Conservation (phyloP, 1,140 invertebrate species). For the Euschistus heros region DNA sequence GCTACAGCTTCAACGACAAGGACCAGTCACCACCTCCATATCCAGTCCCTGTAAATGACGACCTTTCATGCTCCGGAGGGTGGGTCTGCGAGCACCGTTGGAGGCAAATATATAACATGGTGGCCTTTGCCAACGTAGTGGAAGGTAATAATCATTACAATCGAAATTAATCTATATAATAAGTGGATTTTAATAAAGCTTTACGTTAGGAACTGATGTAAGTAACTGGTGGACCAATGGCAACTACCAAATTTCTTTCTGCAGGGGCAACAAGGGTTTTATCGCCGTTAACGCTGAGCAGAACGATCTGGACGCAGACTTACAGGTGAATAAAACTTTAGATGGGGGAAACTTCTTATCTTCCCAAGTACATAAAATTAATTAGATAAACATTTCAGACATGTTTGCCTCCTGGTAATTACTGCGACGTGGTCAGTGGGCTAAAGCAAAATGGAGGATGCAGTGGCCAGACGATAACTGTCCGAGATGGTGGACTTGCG, state of each 20-base stretch:
- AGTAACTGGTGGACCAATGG: conserved; percentile 63
- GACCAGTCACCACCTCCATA: conserved; percentile 53
- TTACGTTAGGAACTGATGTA: too few species aligned
- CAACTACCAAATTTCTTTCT: conserved; percentile 65
- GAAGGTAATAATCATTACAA: too few species aligned
- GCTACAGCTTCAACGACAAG: too few species aligned
- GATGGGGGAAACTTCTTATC: too few species aligned
- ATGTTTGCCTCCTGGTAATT: conserved; percentile 60
- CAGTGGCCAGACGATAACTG: too few species aligned
- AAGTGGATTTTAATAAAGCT: too few species aligned
- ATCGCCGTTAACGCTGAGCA: conserved; percentile 56
- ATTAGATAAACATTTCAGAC: too few species aligned
- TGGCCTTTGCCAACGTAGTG: conserved; percentile 56
- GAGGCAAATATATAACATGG: conserved; percentile 72
- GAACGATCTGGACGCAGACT: too few species aligned
- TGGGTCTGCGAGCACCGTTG: conserved; percentile 87
- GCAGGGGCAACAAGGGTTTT: conserved; percentile 56
- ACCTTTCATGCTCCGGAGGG: conserved; percentile 59
- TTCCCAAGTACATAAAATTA: too few species aligned
- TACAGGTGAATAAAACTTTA: too few species aligned
- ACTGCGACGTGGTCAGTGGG: conserved; percentile 82
- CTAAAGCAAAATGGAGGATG: conserved; percentile 47
- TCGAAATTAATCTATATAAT: too few species aligned
- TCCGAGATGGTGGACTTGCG: too few species aligned
- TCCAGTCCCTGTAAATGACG: conserved; percentile 48